Base-by-base conservation (phyloP, 2,113 vertebrate species). In the Todiramphus saurophagus region DNA sequence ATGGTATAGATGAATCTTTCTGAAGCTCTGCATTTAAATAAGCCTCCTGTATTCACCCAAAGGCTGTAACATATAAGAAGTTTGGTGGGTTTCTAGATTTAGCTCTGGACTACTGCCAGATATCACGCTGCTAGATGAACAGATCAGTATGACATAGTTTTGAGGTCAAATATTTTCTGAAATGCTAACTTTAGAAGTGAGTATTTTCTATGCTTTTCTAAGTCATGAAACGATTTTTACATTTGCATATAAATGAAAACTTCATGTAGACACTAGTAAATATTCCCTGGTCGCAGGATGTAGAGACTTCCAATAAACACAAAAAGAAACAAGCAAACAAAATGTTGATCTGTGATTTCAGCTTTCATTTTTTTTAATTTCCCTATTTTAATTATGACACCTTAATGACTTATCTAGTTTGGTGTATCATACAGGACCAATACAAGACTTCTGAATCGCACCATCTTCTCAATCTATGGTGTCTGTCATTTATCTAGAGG, bases 111-210 rank as follows among this genome's bases (percentile, higher is more conserved):
- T 62, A 46, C 4, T 79, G 89, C 94, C 97, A 96, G 66, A 69
- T 95, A 95, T 93, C 82, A 48, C 15, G 33, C 80, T 80, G 76
- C 75, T 83, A 66, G 64, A 80, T 23, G 56, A 94, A 87, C 74
- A 76, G 89, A 94, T 79, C 67, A 69, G 68, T 41, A 68, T 30
- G 46, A 90, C 90, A 96, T 89, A 92, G 74, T 64, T 97, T 90
- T 84, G 76, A 93, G 94, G 96, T 94, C 95, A 96, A 89, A 67
- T 87, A 72, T 92, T 91, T 96, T 90, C 46, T 91, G 86, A 96
- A 96, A 83, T 79, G 41, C 24, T 89, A 63, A 31, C 55, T 89
- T 91, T 62, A 78, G 25, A 80, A 91, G 41, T 59, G 15, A 59
- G n/a, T 80, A 76, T 93, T 94, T 69, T 64, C 59, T 69, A 24